Evolutionary conservation across 30 jellyfish, hydroid and myxozoan genomes (phyloP), one percentile per base, ranked within the genome.

Genomic region (Pelagia noctiluca): DNA sequence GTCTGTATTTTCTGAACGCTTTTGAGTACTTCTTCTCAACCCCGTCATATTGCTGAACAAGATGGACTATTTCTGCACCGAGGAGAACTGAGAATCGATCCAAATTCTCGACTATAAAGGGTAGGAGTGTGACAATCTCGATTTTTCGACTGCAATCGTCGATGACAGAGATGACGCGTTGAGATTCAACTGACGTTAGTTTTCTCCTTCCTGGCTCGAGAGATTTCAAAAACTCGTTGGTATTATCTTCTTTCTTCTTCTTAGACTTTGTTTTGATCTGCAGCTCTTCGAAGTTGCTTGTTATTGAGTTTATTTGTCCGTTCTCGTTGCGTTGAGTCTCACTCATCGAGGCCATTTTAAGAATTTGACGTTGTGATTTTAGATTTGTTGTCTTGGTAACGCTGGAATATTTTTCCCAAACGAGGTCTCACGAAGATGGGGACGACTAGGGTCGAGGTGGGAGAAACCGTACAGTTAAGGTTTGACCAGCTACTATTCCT

Each of bases 71-170:
- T 30, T 78, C 96, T 1, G 83, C 46, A 1, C 98, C 98, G 22
- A 93, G 89, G 28, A 87, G 38, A 1, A 80, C 63, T 3, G 97
- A 87, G 60, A 80, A 87, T 24, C 96, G 92, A 8, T 82, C 90
- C 11, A 93, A 36, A 74, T 87, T 93, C 37, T 93, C 98, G 25
- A 82, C 52, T 29, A 93, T 69, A 52, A 29, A 93, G 25, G 98
- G 98, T 23, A 93, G 78, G 10, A 93, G 88, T 7, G 98, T 93
- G 12, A 93, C 94, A 25, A 93, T 65, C 62, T 93, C 98, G 22
- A 80, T 82, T 71, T 83, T 77, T 10, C 91, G 92, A 35, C 89
- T 54, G 64, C 90, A 63, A 21, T 93, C 96, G 38, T 93, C 98
- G 19, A 93, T 29, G 23, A 84, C 96, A 13, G 92, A 49, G 8